Percentiles rank a stretch among this genome's conserved stretches.
Conservation (phyloP, 2,888 invertebrate species). For the Spilarctia lutea region DNA sequence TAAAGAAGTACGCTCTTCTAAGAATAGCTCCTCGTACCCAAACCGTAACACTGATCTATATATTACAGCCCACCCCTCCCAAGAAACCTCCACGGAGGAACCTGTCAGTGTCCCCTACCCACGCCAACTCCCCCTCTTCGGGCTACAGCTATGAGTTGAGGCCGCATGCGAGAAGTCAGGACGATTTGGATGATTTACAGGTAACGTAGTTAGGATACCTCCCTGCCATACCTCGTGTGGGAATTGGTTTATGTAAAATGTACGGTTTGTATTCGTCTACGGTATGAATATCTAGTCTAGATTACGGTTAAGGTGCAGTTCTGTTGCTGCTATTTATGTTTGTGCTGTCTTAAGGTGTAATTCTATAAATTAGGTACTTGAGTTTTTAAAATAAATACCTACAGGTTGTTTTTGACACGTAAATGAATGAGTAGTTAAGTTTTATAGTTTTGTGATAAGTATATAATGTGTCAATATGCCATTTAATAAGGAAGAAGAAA, state of each 20-base stretch:
- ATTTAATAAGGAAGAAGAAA: too few species aligned
- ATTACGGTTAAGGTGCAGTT: neutral
- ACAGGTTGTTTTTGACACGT: too few species aligned
- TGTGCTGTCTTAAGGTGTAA: neutral
- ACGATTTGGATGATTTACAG: conserved; percentile 89
- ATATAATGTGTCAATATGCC: too few species aligned
- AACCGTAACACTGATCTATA: conserved; percentile 44
- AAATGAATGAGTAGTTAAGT: too few species aligned
- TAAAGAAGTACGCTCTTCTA: too few species aligned
- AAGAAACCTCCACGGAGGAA: conserved; percentile 96
- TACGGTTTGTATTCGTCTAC: neutral
- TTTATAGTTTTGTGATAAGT: too few species aligned
- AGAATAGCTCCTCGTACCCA: conserved; percentile 5
- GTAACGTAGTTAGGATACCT: conserved; percentile 55
- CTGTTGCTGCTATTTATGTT: neutral
- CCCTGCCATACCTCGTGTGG: neutral
- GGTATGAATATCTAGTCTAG: neutral
- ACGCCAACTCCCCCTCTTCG: conserved; percentile 86
- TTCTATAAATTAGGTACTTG: neutral
- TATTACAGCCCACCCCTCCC: conserved; percentile 92
- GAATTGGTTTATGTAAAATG: neutral
- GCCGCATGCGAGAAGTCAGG: conserved; percentile 89
- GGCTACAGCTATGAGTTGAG: conserved; percentile 88
- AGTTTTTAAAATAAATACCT: neutral
- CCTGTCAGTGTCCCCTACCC: conserved; percentile 94